These are phyloP conservation scores for Andricus grossulariae DNA, from an alignment of 1,140 invertebrate genomes.

Conservation along the genomic window DNA sequence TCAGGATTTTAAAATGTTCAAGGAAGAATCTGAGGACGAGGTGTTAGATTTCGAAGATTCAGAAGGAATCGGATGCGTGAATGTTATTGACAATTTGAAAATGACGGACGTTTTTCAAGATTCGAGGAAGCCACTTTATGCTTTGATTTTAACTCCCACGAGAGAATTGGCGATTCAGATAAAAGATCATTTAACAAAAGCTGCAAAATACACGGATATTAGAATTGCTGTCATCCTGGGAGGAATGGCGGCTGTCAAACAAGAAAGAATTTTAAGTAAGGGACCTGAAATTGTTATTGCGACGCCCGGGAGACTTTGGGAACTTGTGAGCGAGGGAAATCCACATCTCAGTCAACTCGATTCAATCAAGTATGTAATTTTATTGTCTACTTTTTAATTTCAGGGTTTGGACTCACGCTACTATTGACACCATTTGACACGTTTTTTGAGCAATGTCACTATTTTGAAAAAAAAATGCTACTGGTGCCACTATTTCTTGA, in stretches of 20 bases:
- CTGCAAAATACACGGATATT: constrained; percentile 88
- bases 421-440: no score
- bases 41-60: constrained; percentile 64
- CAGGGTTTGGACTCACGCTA: no score
- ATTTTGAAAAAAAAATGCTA: no score
- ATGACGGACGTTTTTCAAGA: constrained; percentile 53
- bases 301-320: constrained; percentile 97
- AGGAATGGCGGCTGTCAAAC: constrained; percentile 93
- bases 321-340: constrained; percentile 88
- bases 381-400: neutral
- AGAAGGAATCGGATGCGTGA: constrained; percentile 77
- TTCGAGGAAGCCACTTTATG: constrained; percentile 80
- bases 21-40: constrained; percentile 57
- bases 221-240: constrained; percentile 88
- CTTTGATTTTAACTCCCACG: constrained; percentile 94
- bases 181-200: constrained; percentile 87
- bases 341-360: constrained; percentile 83
- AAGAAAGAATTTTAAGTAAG: constrained; percentile 88
- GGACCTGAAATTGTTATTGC: constrained; percentile 96
- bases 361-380: constrained; percentile 79
- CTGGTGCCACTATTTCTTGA: no score
- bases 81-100: constrained; percentile 79
- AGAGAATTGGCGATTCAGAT: constrained; percentile 97
- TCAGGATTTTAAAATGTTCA: constrained; percentile 1
- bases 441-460: no score